Conservation (phyloP, 2,888 invertebrate genomes). For the Platypus cylindrus region DNA sequence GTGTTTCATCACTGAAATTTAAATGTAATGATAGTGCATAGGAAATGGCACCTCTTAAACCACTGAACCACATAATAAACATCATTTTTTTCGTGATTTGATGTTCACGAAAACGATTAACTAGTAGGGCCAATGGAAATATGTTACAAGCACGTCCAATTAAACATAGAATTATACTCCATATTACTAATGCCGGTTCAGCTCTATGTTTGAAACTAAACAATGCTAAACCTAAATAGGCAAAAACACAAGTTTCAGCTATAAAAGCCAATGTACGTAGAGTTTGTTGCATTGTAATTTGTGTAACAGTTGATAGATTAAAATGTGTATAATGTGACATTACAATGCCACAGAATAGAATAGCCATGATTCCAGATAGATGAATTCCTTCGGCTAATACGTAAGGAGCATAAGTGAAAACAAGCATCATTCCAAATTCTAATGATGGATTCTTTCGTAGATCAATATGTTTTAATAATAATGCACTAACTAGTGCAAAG, state of each 20-base stretch:
- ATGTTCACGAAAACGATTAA: conserved; percentile 93
- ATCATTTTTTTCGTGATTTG: conserved; percentile 97
- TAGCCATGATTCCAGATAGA: conserved; percentile 91
- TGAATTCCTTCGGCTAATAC: conserved; percentile 84
- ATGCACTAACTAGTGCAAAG: conserved; percentile 86
- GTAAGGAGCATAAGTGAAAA: conserved; percentile 97
- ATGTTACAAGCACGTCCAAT: conserved; percentile 94
- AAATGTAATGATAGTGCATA: conserved; percentile 94
- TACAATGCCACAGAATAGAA: conserved; percentile 95
- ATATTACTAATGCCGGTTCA: conserved; percentile 82
- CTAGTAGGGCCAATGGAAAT: conserved; percentile 84
- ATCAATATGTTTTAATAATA: conserved; percentile 90
- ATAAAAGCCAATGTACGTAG: conserved; percentile 95
- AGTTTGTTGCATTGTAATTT: conserved; percentile 98
- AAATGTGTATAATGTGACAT: conserved; percentile 99
- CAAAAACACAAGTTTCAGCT: conserved; percentile 97
- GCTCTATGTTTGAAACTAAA: conserved; percentile 91
- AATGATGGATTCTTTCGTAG: conserved; percentile 93
- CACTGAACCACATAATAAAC: conserved; percentile 99
- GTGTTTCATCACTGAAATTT: conserved; percentile 84
- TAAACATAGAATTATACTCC: conserved; percentile 86
- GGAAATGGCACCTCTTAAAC: conserved; percentile 92
- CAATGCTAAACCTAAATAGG: conserved; percentile 88
- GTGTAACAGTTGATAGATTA: conserved; percentile 94
- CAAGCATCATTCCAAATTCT: conserved; percentile 96